Conservation (phyloP, 2,113 vertebrate genomes). For the Geococcyx californianus region DNA sequence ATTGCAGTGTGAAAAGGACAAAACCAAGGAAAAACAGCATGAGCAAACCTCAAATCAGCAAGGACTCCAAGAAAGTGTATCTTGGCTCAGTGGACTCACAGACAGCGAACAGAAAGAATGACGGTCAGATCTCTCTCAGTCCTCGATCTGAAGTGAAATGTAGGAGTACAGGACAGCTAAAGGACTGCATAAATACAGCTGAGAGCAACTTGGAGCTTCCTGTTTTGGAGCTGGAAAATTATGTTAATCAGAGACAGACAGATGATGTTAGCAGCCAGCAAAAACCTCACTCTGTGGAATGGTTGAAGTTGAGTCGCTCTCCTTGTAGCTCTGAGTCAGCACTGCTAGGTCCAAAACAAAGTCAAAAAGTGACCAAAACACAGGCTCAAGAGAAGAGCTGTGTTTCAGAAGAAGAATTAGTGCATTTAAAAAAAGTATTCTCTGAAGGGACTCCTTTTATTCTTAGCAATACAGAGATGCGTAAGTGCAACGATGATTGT, state of each 20-base stretch:
- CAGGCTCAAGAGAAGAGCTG: constrained; percentile 58
- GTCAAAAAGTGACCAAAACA: constrained; percentile 54
- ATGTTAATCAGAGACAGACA: constrained; percentile 67
- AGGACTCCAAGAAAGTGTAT: constrained; percentile 32
- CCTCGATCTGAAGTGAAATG: constrained; percentile 2
- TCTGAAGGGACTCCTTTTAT: constrained; percentile 67
- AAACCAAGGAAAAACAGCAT: constrained; percentile 47
- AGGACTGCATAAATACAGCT: constrained; percentile 71
- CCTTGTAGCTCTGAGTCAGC: constrained; percentile 74
- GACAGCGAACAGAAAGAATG: constrained; percentile 3
- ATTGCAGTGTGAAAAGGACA: constrained; percentile 82
- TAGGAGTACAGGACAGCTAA: constrained; percentile 27
- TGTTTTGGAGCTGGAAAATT: constrained; percentile 69
- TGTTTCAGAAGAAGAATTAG: constrained; percentile 52
- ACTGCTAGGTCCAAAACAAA: constrained; percentile 64
- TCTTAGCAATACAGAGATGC: neutral
- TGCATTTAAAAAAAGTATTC: constrained; percentile 44
- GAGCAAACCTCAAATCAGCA: constrained; percentile 63
- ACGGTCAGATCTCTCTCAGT: neutral
- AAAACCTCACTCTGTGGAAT: constrained; percentile 65
- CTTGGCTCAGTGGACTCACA: constrained; percentile 29
- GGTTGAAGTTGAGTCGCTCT: constrained; percentile 38
- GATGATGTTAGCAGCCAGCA: constrained; percentile 69
- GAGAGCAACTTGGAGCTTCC: constrained; percentile 71
- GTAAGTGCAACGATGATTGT: constrained; percentile 14